Base-by-base conservation (phyloP, 2,797 vertebrate genomes). In the Tapera naevia region DNA sequence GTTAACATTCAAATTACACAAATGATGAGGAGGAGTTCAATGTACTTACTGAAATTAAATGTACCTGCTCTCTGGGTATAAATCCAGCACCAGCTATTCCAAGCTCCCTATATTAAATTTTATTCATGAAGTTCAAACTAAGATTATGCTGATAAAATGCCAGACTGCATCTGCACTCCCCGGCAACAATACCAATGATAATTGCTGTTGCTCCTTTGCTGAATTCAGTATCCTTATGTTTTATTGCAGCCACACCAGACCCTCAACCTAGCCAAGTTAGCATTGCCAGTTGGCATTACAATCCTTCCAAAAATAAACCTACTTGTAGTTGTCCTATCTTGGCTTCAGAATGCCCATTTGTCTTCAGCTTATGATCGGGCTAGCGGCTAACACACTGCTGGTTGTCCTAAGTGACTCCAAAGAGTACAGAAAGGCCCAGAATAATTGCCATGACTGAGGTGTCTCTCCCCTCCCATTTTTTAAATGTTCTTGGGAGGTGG, bases 121-220 rank as follows among this genome's bases (percentile, higher is more conserved):
- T 96, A 93, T 84, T 93, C 94, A 91, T 84, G 81, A 91, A 92
- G 23, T 48, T 92, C 85, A 92, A 96, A 92, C 85, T 69, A 88
- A 96, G 92, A 96, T 95, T 61, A 73, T 37, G 70, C 89, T 94
- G 94, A 95, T 94, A 95, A 95, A 96, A 92, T 76, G 85, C 91
- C 94, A 96, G 89, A 86, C 87, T 94, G 85, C 91, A 90, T 94
- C 85, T 94, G 76, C 45, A 92, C 56, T 95, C 87, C 87, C 80
- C 89, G 1, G 92, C 87, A 95, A 96, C 87, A 92, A 93, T 43
- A 81, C 70, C 83, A 67, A 61, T 32, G 75, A 85, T 76, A 91
- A 91, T 56, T 93, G 94, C 91, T 91, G 89, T 88, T 95, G 70
- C 87, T 93, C 45, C 80, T 96, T 76, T 57, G 82, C 93, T 92